Evolutionary conservation across 2,113 vertebrate genomes (phyloP).

Genomic region (Odocoileus virginianus): DNA sequence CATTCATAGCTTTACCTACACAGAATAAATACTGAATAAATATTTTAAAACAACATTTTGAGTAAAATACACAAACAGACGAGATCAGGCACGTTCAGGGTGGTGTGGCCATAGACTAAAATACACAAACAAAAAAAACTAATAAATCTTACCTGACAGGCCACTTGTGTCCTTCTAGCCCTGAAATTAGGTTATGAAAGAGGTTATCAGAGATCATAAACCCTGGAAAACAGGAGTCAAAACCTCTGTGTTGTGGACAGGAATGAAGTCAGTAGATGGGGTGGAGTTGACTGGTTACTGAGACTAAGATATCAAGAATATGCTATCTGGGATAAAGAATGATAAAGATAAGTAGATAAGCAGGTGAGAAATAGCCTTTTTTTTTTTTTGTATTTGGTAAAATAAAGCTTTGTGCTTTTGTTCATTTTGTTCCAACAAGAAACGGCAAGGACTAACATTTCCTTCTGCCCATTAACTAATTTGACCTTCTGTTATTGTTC

Average conservation of each 20-base stretch:
- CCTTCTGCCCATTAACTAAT: background rate
- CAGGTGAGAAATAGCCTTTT: background rate
- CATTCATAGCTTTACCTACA: background rate
- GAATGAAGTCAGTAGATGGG: background rate
- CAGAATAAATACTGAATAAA: background rate
- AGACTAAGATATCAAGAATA: background rate
- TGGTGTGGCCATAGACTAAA: background rate
- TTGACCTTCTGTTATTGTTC: background rate
- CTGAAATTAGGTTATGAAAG: background rate
- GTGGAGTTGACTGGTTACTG: background rate
- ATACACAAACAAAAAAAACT: background rate
- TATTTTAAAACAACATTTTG: background rate
- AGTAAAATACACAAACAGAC: background rate
- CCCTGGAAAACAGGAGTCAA: background rate
- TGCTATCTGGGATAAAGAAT: background rate
- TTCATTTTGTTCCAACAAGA: background rate
- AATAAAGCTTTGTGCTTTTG: background rate
- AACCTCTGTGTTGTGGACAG: background rate
- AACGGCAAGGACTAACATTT: background rate
- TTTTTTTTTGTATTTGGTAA: background rate
- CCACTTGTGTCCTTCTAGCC: background rate
- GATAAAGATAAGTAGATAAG: background rate
- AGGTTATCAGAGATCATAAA: background rate
- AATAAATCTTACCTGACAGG: background rate
- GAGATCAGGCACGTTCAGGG: too few relatives aligned